Percentiles rank a stretch among this genome's conserved stretches.
These are phyloP conservation scores for Hirtodrosophila confusa DNA, from an alignment of 2,888 invertebrate species.

Conservation along the genomic window DNA sequence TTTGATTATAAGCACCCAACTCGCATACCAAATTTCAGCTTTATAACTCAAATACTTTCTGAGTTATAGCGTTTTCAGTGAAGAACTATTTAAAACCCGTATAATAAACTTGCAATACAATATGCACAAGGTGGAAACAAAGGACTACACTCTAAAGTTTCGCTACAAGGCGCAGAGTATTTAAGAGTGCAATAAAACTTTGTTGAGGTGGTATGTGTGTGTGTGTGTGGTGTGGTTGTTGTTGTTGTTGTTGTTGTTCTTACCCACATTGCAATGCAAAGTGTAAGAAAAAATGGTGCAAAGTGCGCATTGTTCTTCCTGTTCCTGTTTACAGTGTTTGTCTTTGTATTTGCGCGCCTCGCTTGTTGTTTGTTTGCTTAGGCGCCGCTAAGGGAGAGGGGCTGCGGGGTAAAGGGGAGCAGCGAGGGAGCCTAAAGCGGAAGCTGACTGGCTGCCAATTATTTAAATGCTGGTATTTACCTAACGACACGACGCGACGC, in stretches of 20 bases:
- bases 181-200: constrained; percentile 53
- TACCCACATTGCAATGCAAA: constrained; percentile 38
- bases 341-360: constrained; percentile 63
- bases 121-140: constrained; percentile 35
- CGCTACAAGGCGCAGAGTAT: constrained; percentile 24
- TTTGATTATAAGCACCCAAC: too few species aligned
- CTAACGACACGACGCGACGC: constrained; percentile 51
- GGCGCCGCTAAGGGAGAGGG: constrained; percentile 17
- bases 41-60: constrained; percentile 6
- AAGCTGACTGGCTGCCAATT: constrained; percentile 73
- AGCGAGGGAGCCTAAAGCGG: constrained; percentile 51
- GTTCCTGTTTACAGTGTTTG: constrained; percentile 61
- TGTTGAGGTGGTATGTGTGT: constrained; percentile 9
- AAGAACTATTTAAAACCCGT: constrained; percentile 8
- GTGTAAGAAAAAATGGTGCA: constrained; percentile 63
- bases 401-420: too few species aligned
- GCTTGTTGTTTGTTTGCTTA: constrained; percentile 63
- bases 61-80: background rate
- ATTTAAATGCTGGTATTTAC: constrained; percentile 78
- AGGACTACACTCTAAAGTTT: constrained; percentile 27
- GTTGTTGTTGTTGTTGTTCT: constrained; percentile 23
- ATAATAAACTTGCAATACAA: constrained; percentile 37
- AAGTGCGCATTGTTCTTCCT: constrained; percentile 60
- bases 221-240: constrained; percentile 7
- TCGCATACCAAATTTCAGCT: constrained; percentile 3